phyloP scores from a whole-genome alignment of 2,888 invertebrate species.

The Drosophila peninsularis region DNA sequence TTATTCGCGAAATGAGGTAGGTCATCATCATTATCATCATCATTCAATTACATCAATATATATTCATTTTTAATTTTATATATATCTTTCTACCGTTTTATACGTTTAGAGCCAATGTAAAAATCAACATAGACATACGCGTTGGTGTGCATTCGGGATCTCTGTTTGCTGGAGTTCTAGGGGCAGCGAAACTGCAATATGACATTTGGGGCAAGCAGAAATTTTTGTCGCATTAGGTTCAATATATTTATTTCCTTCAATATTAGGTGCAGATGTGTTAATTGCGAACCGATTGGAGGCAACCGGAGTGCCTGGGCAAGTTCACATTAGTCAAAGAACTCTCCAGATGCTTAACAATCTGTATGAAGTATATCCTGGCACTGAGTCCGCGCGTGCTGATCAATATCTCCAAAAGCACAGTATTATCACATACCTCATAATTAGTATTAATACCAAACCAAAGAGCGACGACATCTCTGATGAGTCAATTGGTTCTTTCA shows the following conservation, averaged over 20 bases:
- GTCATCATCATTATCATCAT: too few relatives aligned
- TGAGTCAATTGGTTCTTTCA: not conserved
- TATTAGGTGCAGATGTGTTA: conserved; percentile 90
- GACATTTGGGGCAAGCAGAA: conserved; percentile 93
- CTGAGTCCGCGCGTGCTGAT: conserved; percentile 85
- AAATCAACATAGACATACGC: conserved; percentile 93
- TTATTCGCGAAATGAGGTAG: too few relatives aligned
- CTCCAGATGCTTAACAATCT: conserved; percentile 87
- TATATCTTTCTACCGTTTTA: too few relatives aligned
- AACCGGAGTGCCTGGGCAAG: conserved; percentile 94
- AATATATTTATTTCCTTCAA: not conserved
- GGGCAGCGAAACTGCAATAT: conserved; percentile 97
- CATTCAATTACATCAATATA: too few relatives aligned
- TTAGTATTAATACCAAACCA: conserved; percentile 36
- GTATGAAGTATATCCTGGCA: conserved; percentile 87
- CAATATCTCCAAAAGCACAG: conserved; percentile 89
- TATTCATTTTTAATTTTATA: too few relatives aligned
- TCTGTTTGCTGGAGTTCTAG: conserved; percentile 95
- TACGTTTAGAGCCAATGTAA: too few relatives aligned
- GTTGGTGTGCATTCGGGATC: conserved; percentile 97
- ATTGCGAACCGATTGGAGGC: conserved; percentile 98
- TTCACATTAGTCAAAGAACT: conserved; percentile 93
- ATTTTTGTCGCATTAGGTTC: not conserved
- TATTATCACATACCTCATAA: conserved; percentile 92
- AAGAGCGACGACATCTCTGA: fast-evolving